Evolutionary conservation across 1,140 invertebrate species (phyloP).

Genomic region (Zelostemma sp.): DNA sequence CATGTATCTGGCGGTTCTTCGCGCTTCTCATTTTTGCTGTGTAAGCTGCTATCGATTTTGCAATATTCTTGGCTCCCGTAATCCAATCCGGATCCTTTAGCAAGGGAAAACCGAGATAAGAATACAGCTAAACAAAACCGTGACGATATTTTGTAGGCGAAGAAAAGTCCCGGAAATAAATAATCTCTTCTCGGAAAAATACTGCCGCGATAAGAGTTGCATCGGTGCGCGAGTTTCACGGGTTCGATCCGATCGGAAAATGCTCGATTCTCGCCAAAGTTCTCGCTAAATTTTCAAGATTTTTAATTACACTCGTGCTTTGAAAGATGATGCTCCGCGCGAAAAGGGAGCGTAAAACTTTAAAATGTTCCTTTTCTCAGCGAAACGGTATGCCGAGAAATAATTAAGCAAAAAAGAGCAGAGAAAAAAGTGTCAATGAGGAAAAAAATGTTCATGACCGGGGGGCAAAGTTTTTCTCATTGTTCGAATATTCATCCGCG

Average conservation of each 20-base stretch:
- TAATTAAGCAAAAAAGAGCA: neutral
- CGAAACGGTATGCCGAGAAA: neutral
- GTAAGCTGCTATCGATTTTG: constrained; percentile 38
- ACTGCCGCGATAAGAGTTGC: constrained; percentile 19
- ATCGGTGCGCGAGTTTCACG: constrained; percentile 2
- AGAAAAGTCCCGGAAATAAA: constrained; percentile 33
- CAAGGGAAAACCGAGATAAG: constrained; percentile 35
- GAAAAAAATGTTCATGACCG: neutral
- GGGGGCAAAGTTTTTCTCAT: constrained; percentile 1
- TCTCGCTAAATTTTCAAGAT: too few relatives aligned
- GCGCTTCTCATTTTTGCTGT: constrained; percentile 26
- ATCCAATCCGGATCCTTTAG: constrained; percentile 39
- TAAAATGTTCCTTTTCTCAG: neutral
- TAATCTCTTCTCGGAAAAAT: constrained; percentile 34
- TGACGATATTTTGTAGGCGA: constrained; percentile 28
- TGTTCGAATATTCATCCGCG: constrained; percentile 4
- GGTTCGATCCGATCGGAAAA: neutral
- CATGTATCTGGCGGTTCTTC: constrained; percentile 29
- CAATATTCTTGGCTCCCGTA: constrained; percentile 42
- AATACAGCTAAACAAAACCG: constrained; percentile 39
- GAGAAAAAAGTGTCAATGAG: too few relatives aligned
- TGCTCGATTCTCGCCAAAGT: too few relatives aligned
- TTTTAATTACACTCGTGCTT: too few relatives aligned
- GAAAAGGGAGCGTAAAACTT: neutral
- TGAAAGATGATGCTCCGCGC: too few relatives aligned